phyloP scores from a whole-genome alignment of 2,113 vertebrate genomes.

The Saimiri boliviensis region DNA sequence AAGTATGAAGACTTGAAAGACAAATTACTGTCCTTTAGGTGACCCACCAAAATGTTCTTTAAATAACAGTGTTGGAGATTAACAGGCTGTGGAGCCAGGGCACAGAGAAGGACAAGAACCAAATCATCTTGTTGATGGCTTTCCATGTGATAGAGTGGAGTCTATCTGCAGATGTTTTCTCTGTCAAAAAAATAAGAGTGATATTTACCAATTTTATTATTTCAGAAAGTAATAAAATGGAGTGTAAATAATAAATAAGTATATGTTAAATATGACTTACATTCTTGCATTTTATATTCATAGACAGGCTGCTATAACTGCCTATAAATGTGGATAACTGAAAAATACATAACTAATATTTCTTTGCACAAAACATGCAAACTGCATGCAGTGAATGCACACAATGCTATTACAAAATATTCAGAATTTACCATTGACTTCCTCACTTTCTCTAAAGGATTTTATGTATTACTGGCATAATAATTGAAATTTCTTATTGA shows the following conservation, averaged over 20 bases:
- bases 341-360: not conserved
- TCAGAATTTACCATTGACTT: not conserved
- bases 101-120: not conserved
- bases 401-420: not conserved
- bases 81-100: not conserved
- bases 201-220: constrained; percentile 5
- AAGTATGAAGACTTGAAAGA: constrained; percentile 9
- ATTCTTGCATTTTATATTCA: constrained; percentile 22
- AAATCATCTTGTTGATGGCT: not conserved
- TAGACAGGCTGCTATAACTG: not conserved
- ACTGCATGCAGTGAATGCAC: not conserved
- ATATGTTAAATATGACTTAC: constrained; percentile 10
- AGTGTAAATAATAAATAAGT: not conserved
- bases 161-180: not conserved
- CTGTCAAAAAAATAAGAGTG: not conserved
- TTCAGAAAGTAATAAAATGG: not conserved
- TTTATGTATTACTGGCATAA: not conserved
- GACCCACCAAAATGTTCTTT: constrained; percentile 35
- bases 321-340: not conserved
- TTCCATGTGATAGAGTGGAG: not conserved
- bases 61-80: not conserved
- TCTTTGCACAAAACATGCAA: not conserved
- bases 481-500: not conserved
- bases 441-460: not conserved
- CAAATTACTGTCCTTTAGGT: not conserved